Conservation (phyloP, 35 echinoderm and acorn worm species). For the Ptychodera flava region DNA sequence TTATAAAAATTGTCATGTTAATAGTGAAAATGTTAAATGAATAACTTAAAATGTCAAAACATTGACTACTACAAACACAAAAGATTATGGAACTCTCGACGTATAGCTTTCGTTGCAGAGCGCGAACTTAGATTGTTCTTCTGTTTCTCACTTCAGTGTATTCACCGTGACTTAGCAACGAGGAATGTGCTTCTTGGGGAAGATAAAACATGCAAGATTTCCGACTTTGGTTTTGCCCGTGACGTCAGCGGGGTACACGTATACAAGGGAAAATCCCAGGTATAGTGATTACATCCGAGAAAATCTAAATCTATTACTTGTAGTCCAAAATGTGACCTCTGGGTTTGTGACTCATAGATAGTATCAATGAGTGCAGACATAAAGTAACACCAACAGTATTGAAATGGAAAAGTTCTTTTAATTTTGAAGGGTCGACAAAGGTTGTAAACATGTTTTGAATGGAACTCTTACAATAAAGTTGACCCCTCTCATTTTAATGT, state of each 20-base stretch:
- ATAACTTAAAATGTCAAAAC: too few species aligned
- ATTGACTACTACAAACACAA: too few species aligned
- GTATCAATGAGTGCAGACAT: too few species aligned
- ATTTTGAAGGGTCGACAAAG: background rate
- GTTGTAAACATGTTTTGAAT: background rate
- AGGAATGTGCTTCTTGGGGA: background rate
- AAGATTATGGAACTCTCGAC: too few species aligned
- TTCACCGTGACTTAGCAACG: constrained; percentile 11
- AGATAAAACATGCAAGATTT: background rate
- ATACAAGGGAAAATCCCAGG: constrained; percentile 1
- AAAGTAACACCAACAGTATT: background rate
- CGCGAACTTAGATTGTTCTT: too few species aligned
- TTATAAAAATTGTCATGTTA: too few species aligned
- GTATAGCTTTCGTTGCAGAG: too few species aligned
- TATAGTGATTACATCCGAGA: too few species aligned
- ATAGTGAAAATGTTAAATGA: too few species aligned
- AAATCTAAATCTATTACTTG: too few species aligned
- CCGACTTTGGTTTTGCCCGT: constrained; percentile 8
- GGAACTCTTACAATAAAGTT: background rate
- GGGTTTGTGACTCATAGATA: too few species aligned
- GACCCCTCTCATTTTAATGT: background rate
- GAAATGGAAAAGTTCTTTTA: background rate
- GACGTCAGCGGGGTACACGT: background rate
- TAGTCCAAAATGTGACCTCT: too few species aligned
- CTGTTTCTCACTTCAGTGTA: background rate